Percentiles rank a stretch among this genome's conserved stretches.
These are phyloP conservation scores for Gallinago paraguaiae DNA, from an alignment of 2,113 vertebrate species.

Conservation along the genomic window DNA sequence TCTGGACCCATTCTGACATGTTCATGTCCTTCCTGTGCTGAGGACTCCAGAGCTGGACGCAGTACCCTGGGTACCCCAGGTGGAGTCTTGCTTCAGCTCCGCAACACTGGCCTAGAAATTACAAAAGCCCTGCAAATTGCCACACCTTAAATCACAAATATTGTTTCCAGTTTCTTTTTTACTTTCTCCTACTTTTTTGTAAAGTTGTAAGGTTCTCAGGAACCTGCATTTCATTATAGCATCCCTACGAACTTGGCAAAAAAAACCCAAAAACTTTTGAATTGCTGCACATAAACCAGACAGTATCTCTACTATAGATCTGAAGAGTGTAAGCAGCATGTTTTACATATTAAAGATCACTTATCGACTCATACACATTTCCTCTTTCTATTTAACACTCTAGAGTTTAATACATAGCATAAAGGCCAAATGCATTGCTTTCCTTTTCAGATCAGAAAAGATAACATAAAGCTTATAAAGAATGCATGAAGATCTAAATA, in stretches of 20 bases:
- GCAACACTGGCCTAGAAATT: background rate
- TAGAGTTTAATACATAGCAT: conserved; percentile 12
- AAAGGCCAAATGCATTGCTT: conserved; percentile 33
- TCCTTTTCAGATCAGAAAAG: conserved; percentile 28
- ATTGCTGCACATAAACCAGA: background rate
- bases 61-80: no score
- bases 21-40: no score
- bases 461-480: conserved; percentile 42
- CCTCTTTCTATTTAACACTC: conserved; percentile 31
- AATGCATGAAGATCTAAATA: conserved; percentile 40
- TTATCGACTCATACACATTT: conserved; percentile 9
- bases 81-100: background rate
- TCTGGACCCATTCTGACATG: no score
- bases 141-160: background rate
- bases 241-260: background rate
- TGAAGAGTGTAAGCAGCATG: background rate
- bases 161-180: background rate
- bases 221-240: background rate
- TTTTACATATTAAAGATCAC: conserved; percentile 50
- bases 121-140: background rate
- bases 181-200: background rate
- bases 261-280: conserved; percentile 7
- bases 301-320: background rate
- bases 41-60: no score
- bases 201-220: background rate